Base-by-base conservation (phyloP, 2,888 invertebrate genomes). In the Chymomyza procnemis region DNA sequence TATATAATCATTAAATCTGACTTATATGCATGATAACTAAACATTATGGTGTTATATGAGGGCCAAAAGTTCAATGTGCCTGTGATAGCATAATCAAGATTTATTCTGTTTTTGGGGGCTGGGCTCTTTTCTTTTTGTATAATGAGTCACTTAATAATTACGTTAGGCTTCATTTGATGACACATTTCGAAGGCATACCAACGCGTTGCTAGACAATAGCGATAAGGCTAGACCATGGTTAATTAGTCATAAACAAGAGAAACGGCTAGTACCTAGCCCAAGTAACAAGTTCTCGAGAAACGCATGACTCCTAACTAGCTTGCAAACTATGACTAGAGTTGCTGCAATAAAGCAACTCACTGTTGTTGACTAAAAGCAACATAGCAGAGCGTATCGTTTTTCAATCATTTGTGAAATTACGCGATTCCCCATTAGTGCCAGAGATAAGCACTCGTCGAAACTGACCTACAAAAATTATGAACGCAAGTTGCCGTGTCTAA, bases 371-470 rank as follows among this genome's bases (percentile, higher is more conserved):
- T 3, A 54, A 8, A 21, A 19, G 1, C 21, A 12, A 9, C 19
- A 3, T 9, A 54, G 4, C 22, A 3, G 14, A 21, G 54, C 5
- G 21, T 54, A 19, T 54, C 21, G 14, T 3, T 8, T 54, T 21
- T 6, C 54, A 54, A 54, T 54, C 19, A 22, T 54, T 54, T 54
- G 54, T 54, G 19, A 54, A 54, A 54, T 54, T 54, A 22, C 14
- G 5, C 19, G 54, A 54, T 21, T 54, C 14, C 14, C 19, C 6
- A 50, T 76, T 74, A n/a, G n/a, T n/a, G n/a, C n/a, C n/a, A 74
- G 74, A 76, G 26, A 26, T 8, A 26, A 26, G 8, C 26, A 76
- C n/a, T n/a, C n/a, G n/a, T 76, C 74, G n/a, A 59, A 65, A 26
- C 60, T 73, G 64, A 73, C 66, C 73, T 66, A 73, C 46, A 69